Evolutionary conservation across 2,113 vertebrate genomes (phyloP).

Genomic region (Gracilinanus agilis): DNA sequence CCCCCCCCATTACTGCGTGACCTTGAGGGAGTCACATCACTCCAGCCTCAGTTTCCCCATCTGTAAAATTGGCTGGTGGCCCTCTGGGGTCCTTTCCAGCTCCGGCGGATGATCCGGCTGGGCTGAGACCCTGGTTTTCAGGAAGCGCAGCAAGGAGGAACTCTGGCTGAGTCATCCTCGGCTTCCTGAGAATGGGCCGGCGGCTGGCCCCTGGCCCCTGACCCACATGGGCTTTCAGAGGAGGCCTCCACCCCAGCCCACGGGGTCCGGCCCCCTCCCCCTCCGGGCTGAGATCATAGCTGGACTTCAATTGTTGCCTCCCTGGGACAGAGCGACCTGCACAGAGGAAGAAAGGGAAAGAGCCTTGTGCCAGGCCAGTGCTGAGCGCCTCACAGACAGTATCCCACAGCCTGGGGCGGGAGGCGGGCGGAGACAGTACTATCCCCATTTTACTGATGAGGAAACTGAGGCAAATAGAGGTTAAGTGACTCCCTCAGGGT

Average conservation of each 20-base stretch:
- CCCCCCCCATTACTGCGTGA: no score
- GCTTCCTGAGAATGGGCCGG: conserved; percentile 76
- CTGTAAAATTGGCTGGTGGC: not conserved
- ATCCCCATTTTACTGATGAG: no score
- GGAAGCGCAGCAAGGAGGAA: conserved; percentile 79
- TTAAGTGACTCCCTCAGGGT: no score
- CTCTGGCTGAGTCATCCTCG: conserved; percentile 78
- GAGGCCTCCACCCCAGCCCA: not conserved
- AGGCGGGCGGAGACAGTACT: not conserved
- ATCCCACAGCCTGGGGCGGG: no score
- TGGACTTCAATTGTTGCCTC: not conserved
- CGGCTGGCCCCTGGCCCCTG: conserved; percentile 78
- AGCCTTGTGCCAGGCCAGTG: not conserved
- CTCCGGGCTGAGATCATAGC: not conserved
- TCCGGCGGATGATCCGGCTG: not conserved
- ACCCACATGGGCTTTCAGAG: conserved; percentile 61
- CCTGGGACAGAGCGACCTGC: not conserved
- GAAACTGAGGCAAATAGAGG: no score
- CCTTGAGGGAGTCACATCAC: no score
- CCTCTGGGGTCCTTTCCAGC: not conserved
- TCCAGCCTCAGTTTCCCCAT: no score
- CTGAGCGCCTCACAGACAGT: not conserved
- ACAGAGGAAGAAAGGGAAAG: not conserved
- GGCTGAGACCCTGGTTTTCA: conserved; percentile 75
- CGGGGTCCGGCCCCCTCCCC: not conserved